Base-by-base conservation (phyloP, 2,888 invertebrate genomes). In the Eudasyphora cyanicolor region DNA sequence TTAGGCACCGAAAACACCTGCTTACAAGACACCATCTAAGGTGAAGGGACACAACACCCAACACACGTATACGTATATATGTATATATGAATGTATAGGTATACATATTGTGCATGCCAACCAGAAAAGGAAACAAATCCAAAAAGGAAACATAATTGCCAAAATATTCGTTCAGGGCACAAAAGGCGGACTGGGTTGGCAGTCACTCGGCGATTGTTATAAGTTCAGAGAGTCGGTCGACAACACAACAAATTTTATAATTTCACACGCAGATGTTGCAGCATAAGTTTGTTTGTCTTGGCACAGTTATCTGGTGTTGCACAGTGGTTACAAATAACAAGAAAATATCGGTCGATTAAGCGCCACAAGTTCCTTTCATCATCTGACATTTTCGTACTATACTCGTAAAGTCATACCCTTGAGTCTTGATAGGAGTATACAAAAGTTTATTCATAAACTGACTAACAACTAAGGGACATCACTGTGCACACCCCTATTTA, bases 211-310 rank as follows among this genome's bases (percentile, higher is more conserved):
- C 27, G 27, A 62, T 51, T 70, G n/a, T 74, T 69, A 60, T 29
- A 67, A 73, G 62, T 67, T 67, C 6, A 42, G 67, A 42, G 42
- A 67, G 42, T 14, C 42, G 35, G 42, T 14, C 42, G 35, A 76
- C 14, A 64, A 51, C 12, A 4, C 49, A 71, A 54, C 27, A 62
- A 57, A 21, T 71, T 38, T 73, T 42, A 14, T 21, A 57, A 64
- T 54, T 64, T 51, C 64, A 51, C 32, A 76, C 24, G 35, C 62
- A 76, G 75, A 49, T 62, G 62, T 49, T 73, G 42, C 45, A 51
- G 19, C n/a, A 45, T 19, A 60, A 27, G 49, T 54, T 64, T 32
- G n/a, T 29, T 27, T 29, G 7, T 38, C 64, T 64, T 24, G 38
- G 12, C 64, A 38, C 17, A n/a, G 35, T 45, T 51, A 8, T 21